Percentiles rank a stretch among this genome's conserved stretches.
Conservation (phyloP, 2,113 vertebrate species). For the Micromys minutus region DNA sequence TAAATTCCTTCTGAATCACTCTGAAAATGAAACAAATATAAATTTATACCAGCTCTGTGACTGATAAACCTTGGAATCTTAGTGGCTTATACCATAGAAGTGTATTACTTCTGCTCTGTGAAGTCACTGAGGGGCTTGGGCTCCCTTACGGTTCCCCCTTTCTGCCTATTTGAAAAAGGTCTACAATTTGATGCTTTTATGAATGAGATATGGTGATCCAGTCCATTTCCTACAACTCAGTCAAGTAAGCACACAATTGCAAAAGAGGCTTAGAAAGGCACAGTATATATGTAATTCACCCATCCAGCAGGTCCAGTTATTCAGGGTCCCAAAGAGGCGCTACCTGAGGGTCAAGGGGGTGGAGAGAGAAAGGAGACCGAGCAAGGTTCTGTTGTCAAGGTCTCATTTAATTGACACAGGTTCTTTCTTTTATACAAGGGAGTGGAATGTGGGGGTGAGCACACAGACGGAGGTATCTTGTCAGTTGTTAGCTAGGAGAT, state of each 20-base stretch:
- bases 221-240: background rate
- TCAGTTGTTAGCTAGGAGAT: too few species aligned
- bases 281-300: background rate
- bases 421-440: too few species aligned
- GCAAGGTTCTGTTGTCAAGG: too few species aligned
- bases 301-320: too few species aligned
- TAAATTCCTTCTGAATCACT: slow-evolving; percentile 48
- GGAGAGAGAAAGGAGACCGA: too few species aligned
- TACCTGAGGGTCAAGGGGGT: too few species aligned
- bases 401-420: too few species aligned
- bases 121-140: background rate
- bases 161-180: background rate
- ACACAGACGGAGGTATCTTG: too few species aligned
- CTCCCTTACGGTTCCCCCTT: background rate
- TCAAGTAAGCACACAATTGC: background rate
- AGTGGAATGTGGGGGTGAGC: too few species aligned
- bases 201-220: background rate
- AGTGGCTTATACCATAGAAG: background rate
- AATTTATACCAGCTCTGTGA: slow-evolving; percentile 43
- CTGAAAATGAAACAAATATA: slow-evolving; percentile 58
- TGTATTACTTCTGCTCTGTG: slow-evolving; percentile 43
- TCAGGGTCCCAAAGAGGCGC: too few species aligned
- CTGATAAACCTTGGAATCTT: slow-evolving; percentile 35
- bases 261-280: background rate
- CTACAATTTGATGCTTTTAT: background rate